Base-by-base conservation (phyloP, 2,113 vertebrate genomes). In the Salvelinus namaycush region DNA sequence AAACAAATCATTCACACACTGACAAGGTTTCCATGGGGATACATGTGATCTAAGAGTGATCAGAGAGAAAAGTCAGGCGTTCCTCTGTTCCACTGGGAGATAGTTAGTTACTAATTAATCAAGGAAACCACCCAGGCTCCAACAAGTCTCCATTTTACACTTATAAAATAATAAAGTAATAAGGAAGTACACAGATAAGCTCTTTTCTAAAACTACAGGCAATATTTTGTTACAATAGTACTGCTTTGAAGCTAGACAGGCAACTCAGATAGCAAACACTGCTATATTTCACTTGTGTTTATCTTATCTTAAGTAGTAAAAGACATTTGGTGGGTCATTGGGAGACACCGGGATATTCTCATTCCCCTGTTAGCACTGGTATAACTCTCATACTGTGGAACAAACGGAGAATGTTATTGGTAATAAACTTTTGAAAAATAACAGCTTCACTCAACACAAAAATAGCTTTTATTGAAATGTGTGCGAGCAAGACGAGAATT, bases 71-170 rank as follows among this genome's bases (percentile, higher is more conserved):
- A 78, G 83, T 82, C 73, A 78, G 57, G 80, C 92, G 92, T 95
- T 93, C 92, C 93, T 93, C 90, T 51, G 49, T 14, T 88, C 91
- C 65, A 89, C 64, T 11, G 64, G 83, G 93, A 90, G 90, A 82
- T 92, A 92, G 89, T 87, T 89, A 94, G 91, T 91, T 79, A 79
- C 91, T 93, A 93, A 96, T 96, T 96, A 96, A 94, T 91, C 86
- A 90, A 93, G 92, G 89, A 87, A 83, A 85, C 86, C 81, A 85
- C 81, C 75, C 72, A 85, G 27, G 70, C 79, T 83, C 80, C 71
- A 76, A 76, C 86, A 22, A 26, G 79, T 75, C 77, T 79, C 68
- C 73, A 68, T 75, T 34, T 79, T 34, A 34, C 34, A 34, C 6
- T 81, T 62, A 62, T 65, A 51, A 70, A 70, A 66, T 48, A n/a